Conservation (phyloP, 2,888 invertebrate species). For the Boloria selene region DNA sequence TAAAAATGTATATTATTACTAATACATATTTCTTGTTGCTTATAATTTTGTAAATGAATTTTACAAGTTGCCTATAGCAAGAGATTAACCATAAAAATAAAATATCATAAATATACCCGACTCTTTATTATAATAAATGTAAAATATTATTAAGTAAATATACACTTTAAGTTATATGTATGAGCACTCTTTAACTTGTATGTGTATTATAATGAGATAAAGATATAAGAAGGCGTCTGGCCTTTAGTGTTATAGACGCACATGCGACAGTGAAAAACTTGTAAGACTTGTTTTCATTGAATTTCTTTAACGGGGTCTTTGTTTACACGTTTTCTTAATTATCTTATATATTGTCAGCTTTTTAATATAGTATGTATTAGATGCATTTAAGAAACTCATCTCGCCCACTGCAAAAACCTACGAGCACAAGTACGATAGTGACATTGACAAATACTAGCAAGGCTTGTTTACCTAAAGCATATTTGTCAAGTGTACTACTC, state of each 20-base stretch:
- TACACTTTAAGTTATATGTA: too few relatives aligned
- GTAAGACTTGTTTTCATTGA: constrained; percentile 10
- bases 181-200: too few relatives aligned
- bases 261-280: constrained; percentile 6
- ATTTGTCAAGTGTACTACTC: constrained; percentile 19
- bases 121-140: too few relatives aligned
- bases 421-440: constrained; percentile 13
- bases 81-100: too few relatives aligned
- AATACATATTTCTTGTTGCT: neutral
- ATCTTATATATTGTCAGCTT: neutral
- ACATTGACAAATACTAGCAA: constrained; percentile 32
- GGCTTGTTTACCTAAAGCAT: constrained; percentile 28
- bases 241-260: neutral
- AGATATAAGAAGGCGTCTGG: neutral
- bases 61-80: too few relatives aligned
- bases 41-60: too few relatives aligned
- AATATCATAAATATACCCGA: too few relatives aligned
- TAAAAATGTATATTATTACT: neutral
- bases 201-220: too few relatives aligned
- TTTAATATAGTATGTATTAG: neutral
- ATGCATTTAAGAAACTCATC: constrained; percentile 9
- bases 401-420: constrained; percentile 42
- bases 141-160: too few relatives aligned
- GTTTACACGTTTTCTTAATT: neutral
- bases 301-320: neutral